Base-by-base conservation (phyloP, 1,140 invertebrate species). In the Zaprionus gabonicus region DNA sequence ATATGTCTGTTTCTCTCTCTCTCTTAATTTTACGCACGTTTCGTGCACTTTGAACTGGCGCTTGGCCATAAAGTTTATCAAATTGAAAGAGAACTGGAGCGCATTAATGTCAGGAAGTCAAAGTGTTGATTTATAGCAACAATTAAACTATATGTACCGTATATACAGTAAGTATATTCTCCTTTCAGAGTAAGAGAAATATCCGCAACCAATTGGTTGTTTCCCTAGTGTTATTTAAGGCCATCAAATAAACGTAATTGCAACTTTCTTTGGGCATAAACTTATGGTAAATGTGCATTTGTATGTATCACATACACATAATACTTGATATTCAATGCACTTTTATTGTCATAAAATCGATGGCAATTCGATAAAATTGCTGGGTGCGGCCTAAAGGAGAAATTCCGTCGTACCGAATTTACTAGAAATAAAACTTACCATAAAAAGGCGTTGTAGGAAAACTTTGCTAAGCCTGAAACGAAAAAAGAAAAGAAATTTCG, bases 41-140 rank as follows among this genome's bases (percentile, higher is more conserved):
- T 4, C 38, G 51, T 70, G 72, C 58, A 76, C 82, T 85, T 55
- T 78, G 74, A 84, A 78, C 82, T 78, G 74, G 74, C 70, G 81
- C 78, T 74, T 59, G 80, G 25, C 46, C 41, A 68, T 78, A 55
- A 78, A 71, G 66, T 51, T 60, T 12, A 44, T 65, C 53, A 69
- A 34, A 62, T 56, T 17, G 51, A 9, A 28, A 55, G 44, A 63
- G 25, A 81, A 78, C 58, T 81, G 78, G 62, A 81, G 67, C 66
- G 51, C 66, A 64, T 64, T 58, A 82, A 78, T 65, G 57, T 75
- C 66, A 3, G 27, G 0, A 49, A 55, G 64, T 59, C 44, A 64
- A 66, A 53, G 41, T 38, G n/a, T 53, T 72, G 34, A 73, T 73
- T 73, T 73, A 67, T 67, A 13, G 63, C 41, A 13, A 20, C 31